Evolutionary conservation across 2,797 vertebrate species (phyloP), one percentile per base, ranked within the genome.

Genomic region (Tolypeutes matacus): DNA sequence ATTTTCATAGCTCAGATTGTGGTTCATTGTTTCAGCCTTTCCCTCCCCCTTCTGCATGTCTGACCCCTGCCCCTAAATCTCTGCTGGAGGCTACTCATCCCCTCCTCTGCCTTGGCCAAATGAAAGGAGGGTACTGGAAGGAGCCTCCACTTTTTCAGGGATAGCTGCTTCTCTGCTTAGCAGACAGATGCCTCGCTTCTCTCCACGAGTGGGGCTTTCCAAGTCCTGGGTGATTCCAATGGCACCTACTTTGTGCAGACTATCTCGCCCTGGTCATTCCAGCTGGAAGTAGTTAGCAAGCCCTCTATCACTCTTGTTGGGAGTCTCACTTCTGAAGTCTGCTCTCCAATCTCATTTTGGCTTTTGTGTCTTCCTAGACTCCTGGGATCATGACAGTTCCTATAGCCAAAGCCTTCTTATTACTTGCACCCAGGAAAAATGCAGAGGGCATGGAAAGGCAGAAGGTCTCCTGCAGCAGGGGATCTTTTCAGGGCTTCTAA

Each of bases 201-300:
- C 31, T 11, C 53, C 17, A 0, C 0, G 0, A 27, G 4, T 3
- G 9, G 14, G 23, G 25, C 8, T 75, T 20, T 69, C 29, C 0
- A 2, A 0, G 11, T 49, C 62, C 56, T 20, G 0, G 34, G 13
- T 5, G n/a, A 64, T 46, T n/a, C 42, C 1, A 2, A 5, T 13
- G 36, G 36, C 31, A 53, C 34, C 39, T 39, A 36, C 14, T 67
- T 78, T 42, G 29, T 58, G 36, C 39, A 27, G 58, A 46, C 13
- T 17, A 53, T 53, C 13, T 10, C 69, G 14, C 9, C 31, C n/a
- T 73, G 60, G 39, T 34, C 1, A 7, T 56, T 69, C 39, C 23
- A 53, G 39, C 49, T 3, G 34, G 75, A 64, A 34, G 27, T 21
- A 39, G 25, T 17, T 13, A 23, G 13, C 23, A 20, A 1, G 9